These are phyloP conservation scores for Eurystomus gularis DNA, from an alignment of 2,113 vertebrate genomes.

Conservation along the genomic window DNA sequence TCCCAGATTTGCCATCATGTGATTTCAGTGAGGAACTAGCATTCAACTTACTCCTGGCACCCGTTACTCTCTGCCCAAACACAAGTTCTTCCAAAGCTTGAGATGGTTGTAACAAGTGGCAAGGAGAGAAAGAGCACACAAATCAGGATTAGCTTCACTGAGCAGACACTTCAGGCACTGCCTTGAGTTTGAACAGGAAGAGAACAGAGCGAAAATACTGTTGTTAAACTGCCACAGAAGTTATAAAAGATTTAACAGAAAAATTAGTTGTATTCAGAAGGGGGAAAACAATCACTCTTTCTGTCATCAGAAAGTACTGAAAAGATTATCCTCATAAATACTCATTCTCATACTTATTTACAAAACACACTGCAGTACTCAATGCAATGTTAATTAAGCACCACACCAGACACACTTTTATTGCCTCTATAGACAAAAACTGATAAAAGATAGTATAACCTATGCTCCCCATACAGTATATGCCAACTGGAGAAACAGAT, in stretches of 20 bases:
- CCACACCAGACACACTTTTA: background rate
- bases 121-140: background rate
- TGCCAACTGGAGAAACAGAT: background rate
- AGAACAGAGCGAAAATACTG: background rate
- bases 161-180: background rate
- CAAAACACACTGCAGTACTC: background rate
- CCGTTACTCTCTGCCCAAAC: conserved; percentile 12
- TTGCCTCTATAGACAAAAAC: background rate
- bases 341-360: background rate
- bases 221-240: background rate
- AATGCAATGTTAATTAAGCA: background rate
- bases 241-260: background rate
- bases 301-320: background rate
- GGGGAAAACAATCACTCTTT: background rate
- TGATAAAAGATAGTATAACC: background rate
- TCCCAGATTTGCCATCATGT: conserved; percentile 67
- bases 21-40: conserved; percentile 57
- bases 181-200: background rate
- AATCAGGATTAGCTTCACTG: background rate
- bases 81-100: background rate
- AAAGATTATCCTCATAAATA: background rate
- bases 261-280: background rate
- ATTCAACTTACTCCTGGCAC: conserved; percentile 14
- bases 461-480: background rate
- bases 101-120: background rate